These are phyloP conservation scores for Sebastes cheni DNA, from an alignment of 2,797 vertebrate species.

Conservation along the genomic window DNA sequence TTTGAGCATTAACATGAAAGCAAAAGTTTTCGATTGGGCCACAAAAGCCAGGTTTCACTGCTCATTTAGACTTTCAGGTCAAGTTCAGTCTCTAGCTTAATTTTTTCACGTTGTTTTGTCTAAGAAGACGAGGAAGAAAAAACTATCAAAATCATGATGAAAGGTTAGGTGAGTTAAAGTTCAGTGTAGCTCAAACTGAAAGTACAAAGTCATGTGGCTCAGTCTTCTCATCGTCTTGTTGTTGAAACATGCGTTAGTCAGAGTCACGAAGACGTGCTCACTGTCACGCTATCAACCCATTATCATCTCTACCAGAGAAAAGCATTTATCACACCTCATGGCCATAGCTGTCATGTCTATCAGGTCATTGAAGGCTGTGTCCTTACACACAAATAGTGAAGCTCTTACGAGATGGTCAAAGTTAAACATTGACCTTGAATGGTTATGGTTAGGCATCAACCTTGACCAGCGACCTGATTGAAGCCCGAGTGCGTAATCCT, in stretches of 20 bases:
- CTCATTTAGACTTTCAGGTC: not conserved
- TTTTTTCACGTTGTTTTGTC: not conserved
- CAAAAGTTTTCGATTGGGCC: not conserved
- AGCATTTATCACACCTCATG: not conserved
- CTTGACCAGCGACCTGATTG: no score
- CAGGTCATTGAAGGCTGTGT: not conserved
- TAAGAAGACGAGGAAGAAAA: not conserved
- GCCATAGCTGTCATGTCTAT: not conserved
- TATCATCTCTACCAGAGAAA: not conserved
- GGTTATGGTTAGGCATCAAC: no score
- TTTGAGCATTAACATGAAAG: not conserved
- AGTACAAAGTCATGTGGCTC: conserved; percentile 33
- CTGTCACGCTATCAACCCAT: not conserved
- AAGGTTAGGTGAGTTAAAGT: not conserved
- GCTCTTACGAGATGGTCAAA: no score
- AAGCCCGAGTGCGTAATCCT: not conserved
- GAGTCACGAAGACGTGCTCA: not conserved
- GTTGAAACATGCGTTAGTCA: not conserved
- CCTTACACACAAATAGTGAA: no score
- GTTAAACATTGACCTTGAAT: no score
- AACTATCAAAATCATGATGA: not conserved
- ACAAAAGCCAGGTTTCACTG: not conserved
- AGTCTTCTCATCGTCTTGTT: not conserved
- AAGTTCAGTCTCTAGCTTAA: not conserved
- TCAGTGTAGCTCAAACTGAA: conserved; percentile 15